Conservation (phyloP, 2,888 invertebrate genomes). For the Scaptomyza reducta region DNA sequence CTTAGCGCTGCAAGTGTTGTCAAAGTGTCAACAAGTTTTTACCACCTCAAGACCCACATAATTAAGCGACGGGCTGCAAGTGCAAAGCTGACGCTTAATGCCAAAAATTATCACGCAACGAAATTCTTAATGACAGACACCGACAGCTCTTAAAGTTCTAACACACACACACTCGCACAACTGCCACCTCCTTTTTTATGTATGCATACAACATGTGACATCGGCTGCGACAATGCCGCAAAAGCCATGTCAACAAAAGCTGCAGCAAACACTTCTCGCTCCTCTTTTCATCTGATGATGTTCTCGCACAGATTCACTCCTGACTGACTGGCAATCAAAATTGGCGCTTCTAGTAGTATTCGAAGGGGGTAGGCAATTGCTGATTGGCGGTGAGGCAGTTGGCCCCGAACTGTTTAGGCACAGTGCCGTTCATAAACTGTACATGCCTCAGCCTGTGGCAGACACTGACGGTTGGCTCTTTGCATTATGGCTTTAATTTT, state of each 20-base stretch:
- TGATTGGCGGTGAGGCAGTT: conserved; percentile 4
- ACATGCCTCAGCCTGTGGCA: conserved; percentile 17
- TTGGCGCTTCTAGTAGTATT: conserved; percentile 42
- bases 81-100: conserved; percentile 54
- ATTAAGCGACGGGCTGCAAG: conserved; percentile 69
- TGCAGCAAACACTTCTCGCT: conserved; percentile 24
- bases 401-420: not conserved
- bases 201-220: conserved; percentile 66
- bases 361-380: conserved; percentile 4
- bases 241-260: conserved; percentile 72
- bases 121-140: conserved; percentile 69
- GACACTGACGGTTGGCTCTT: conserved; percentile 54
- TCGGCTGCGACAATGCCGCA: conserved; percentile 73
- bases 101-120: conserved; percentile 54
- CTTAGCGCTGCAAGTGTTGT: conserved; percentile 45
- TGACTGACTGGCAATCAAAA: conserved; percentile 40
- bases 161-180: conserved; percentile 2
- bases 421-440: not conserved
- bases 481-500: conserved; percentile 60
- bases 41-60: conserved; percentile 53
- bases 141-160: conserved; percentile 60
- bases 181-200: conserved; percentile 23
- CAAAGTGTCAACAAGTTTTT: conserved; percentile 61
- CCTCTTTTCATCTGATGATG: conserved; percentile 17
- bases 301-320: conserved; percentile 16